Percentiles rank a stretch among this genome's conserved stretches.
Conservation (phyloP, 2,888 invertebrate species). For the Polia nebulosa region DNA sequence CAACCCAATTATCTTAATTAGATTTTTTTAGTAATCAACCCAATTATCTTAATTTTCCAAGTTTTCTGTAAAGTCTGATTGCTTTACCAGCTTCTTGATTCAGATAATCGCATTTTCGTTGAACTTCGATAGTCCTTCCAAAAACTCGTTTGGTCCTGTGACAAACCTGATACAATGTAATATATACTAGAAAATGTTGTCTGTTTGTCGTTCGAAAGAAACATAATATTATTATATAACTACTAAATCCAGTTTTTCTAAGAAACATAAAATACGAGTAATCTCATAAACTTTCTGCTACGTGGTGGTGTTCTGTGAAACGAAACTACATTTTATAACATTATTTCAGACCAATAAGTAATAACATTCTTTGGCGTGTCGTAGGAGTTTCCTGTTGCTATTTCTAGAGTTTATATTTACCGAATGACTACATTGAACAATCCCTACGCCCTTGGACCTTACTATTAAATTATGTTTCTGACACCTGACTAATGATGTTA, state of each 20-base stretch:
- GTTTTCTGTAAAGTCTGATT: not conserved
- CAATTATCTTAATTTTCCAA: not conserved
- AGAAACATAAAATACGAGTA: not conserved
- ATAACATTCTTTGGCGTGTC: conserved; percentile 33
- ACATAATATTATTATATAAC: not conserved
- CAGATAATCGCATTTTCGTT: not conserved
- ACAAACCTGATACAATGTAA: not conserved
- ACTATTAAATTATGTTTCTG: conserved; percentile 22
- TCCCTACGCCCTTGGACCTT: conserved; percentile 43
- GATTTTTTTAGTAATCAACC: too few species aligned
- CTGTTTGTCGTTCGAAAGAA: not conserved
- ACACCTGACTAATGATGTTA: not conserved
- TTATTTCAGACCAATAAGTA: conserved; percentile 21
- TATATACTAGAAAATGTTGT: not conserved
- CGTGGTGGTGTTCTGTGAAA: not conserved
- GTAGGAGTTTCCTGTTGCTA: conserved; percentile 55
- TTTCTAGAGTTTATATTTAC: conserved; percentile 33
- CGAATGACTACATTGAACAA: conserved; percentile 21
- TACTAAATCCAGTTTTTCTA: not conserved
- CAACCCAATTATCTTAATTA: too few species aligned
- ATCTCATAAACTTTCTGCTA: not conserved
- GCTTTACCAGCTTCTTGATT: not conserved
- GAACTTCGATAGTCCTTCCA: not conserved
- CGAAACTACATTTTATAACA: conserved; percentile 37
- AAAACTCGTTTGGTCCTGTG: too few species aligned